phyloP scores from a whole-genome alignment of 1,140 invertebrate genomes.

The Aphaenogaster floridana region DNA sequence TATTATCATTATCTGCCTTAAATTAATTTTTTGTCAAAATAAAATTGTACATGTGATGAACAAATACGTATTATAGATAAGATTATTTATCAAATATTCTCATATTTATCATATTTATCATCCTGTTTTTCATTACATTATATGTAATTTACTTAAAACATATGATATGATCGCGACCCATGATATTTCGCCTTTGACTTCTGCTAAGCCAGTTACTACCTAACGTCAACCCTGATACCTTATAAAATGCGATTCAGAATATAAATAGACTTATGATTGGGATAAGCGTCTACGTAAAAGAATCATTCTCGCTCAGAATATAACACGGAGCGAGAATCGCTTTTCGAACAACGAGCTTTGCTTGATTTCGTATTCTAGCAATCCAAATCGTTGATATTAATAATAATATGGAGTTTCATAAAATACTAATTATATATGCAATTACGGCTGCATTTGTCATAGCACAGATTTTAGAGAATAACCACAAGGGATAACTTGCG shows the following conservation, averaged over 20 bases:
- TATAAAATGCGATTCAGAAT: slow-evolving; percentile 26
- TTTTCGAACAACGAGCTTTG: not conserved
- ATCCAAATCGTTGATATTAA: slow-evolving; percentile 1
- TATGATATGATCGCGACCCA: not conserved
- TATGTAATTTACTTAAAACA: not conserved
- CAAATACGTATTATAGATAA: not conserved
- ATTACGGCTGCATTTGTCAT: slow-evolving; percentile 8
- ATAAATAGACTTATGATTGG: slow-evolving; percentile 27
- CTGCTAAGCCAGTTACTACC: slow-evolving; percentile 15
- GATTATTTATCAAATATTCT: not conserved
- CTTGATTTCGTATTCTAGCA: not conserved
- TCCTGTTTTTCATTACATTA: not conserved
- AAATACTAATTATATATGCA: not conserved
- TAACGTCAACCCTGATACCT: slow-evolving; percentile 20
- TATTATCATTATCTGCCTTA: not conserved
- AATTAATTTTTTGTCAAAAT: not conserved
- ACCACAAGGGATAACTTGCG: not conserved
- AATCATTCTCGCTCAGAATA: not conserved
- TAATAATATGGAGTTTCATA: not conserved
- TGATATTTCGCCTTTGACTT: slow-evolving; percentile 29
- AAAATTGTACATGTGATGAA: not conserved
- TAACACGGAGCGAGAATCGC: not conserved
- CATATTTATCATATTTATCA: not conserved
- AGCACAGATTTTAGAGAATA: not conserved
- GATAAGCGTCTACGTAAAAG: not conserved